Conservation (phyloP, 1,140 invertebrate genomes). For the Dinoponera quadriceps region DNA sequence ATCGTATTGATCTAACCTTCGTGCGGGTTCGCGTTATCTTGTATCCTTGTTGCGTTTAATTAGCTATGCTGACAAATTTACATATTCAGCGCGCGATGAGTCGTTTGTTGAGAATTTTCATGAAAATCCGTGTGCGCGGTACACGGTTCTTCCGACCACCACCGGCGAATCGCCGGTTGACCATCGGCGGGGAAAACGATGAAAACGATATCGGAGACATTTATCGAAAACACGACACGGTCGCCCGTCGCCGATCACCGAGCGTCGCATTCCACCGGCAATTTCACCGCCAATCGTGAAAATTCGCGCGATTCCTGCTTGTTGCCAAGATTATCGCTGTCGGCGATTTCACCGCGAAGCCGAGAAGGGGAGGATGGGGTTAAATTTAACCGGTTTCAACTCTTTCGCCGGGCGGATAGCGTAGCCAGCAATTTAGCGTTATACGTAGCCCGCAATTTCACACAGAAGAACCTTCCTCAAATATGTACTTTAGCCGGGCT, state of each 20-base stretch:
- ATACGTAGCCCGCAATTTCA: slow-evolving; percentile 46
- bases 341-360: slow-evolving; percentile 1
- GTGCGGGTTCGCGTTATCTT: slow-evolving; percentile 41
- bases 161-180: too few species aligned
- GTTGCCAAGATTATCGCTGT: slow-evolving; percentile 18
- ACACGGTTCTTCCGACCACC: background rate
- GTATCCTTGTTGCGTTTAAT: slow-evolving; percentile 46
- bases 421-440: slow-evolving; percentile 40
- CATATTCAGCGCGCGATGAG: slow-evolving; percentile 18
- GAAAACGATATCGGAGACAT: background rate
- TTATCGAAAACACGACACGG: slow-evolving; percentile 7
- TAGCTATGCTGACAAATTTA: slow-evolving; percentile 50
- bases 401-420: slow-evolving; percentile 7
- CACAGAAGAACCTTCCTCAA: slow-evolving; percentile 51
- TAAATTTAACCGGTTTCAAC: slow-evolving; percentile 52
- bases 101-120: slow-evolving; percentile 21
- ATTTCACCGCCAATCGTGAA: slow-evolving; percentile 26
- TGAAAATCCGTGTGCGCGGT: background rate
- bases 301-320: background rate
- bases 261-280: slow-evolving; percentile 29
- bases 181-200: background rate
- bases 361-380: background rate
- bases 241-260: slow-evolving; percentile 9
- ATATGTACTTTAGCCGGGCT: slow-evolving; percentile 41
- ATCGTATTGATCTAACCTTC: slow-evolving; percentile 64